Evolutionary conservation across 2,888 invertebrate species (phyloP).

Genomic region (Pollenia griseotomentosa): DNA sequence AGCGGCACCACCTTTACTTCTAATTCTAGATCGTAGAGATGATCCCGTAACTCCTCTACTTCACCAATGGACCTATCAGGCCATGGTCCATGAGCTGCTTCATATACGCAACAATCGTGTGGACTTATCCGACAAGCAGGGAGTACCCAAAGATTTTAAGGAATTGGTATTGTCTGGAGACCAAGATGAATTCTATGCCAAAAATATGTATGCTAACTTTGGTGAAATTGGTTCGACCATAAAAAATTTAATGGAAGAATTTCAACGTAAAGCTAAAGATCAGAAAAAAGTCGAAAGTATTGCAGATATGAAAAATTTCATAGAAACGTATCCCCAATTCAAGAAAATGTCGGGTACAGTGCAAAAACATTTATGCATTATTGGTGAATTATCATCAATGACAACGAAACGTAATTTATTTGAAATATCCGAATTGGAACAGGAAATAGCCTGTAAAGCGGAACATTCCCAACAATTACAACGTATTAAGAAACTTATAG

Average conservation of each 20-base stretch:
- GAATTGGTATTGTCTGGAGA: conserved; percentile 97
- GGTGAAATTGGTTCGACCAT: conserved; percentile 99
- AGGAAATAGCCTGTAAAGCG: conserved; percentile 95
- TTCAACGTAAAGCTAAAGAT: conserved; percentile 97
- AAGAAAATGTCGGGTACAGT: conserved; percentile 98
- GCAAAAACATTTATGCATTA: conserved; percentile 98
- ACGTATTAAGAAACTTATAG: conserved; percentile 91
- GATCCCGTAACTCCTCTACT: conserved; percentile 98
- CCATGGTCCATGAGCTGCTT: conserved; percentile 99
- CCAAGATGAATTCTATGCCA: conserved; percentile 98
- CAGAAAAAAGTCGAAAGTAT: conserved; percentile 99
- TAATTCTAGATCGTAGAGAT: conserved; percentile 96
- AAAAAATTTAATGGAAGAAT: conserved; percentile 98
- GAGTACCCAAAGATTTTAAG: conserved; percentile 93
- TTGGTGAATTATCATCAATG: conserved; percentile 95
- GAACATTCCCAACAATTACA: conserved; percentile 92
- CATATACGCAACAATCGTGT: conserved; percentile 97
- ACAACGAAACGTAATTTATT: conserved; percentile 92
- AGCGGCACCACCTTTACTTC: conserved; percentile 90
- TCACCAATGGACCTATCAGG: conserved; percentile 99
- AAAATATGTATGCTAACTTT: conserved; percentile 98
- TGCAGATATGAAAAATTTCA: conserved; percentile 99
- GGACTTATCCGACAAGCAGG: conserved; percentile 92
- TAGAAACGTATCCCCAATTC: conserved; percentile 99
- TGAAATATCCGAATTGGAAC: conserved; percentile 96